These are phyloP conservation scores for Scaeva pyrastri DNA, from an alignment of 2,888 invertebrate genomes.

Conservation along the genomic window DNA sequence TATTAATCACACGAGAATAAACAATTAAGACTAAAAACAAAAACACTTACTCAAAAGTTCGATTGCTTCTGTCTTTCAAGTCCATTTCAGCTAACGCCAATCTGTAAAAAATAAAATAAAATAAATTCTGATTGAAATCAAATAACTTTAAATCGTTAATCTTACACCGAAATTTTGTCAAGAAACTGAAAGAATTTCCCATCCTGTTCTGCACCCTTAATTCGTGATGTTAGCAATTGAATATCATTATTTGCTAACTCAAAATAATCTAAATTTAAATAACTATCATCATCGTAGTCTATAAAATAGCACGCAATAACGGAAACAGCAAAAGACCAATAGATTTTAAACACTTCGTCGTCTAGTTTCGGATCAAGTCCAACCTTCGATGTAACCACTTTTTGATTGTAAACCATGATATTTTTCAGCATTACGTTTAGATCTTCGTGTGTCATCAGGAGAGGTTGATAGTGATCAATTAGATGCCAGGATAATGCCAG, in stretches of 20 bases:
- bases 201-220: constrained; percentile 81
- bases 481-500: constrained; percentile 82
- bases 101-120: constrained; percentile 35
- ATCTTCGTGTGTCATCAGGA: constrained; percentile 81
- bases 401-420: constrained; percentile 82
- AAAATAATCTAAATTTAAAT: constrained; percentile 79
- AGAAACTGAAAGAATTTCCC: constrained; percentile 82
- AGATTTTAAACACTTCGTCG: constrained; percentile 82
- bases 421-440: constrained; percentile 81
- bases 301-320: constrained; percentile 83
- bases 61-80: constrained; percentile 34
- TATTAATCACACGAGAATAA: neutral
- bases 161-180: constrained; percentile 78
- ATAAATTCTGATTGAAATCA: neutral
- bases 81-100: constrained; percentile 48
- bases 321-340: constrained; percentile 83
- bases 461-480: constrained; percentile 82
- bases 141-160: neutral
- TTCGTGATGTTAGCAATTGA: constrained; percentile 79
- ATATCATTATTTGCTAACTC: constrained; percentile 82
- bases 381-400: constrained; percentile 81
- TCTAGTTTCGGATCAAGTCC: constrained; percentile 79
- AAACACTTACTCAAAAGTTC: constrained; percentile 62
- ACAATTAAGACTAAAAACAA: neutral
- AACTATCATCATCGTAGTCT: constrained; percentile 79